Percentiles rank a stretch among this genome's conserved stretches.
Conservation (phyloP, 1,140 invertebrate species). For the Philotrypesis tridentata region DNA sequence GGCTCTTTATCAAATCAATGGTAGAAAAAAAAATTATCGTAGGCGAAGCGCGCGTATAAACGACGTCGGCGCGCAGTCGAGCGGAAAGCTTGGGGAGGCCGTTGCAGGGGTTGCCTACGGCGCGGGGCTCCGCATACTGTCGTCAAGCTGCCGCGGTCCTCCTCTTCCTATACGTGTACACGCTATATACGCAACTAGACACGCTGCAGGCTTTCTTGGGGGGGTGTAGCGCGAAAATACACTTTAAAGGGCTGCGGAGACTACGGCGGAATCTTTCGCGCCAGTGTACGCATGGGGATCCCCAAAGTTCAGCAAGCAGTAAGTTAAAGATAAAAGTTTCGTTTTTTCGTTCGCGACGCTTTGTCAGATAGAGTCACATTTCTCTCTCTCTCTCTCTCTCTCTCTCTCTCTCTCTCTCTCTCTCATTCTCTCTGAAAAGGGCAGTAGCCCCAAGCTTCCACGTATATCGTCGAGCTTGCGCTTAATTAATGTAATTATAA, state of each 20-base stretch:
- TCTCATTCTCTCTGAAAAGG: too few species aligned
- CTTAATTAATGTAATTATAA: slow-evolving; percentile 30
- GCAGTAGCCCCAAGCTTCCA: not conserved
- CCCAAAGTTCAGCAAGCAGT: too few species aligned
- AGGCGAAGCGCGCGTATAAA: not conserved
- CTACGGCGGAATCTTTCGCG: too few species aligned
- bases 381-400: too few species aligned
- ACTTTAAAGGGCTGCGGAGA: too few species aligned
- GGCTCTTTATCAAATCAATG: not conserved
- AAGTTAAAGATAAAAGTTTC: too few species aligned
- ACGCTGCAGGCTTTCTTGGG: slow-evolving; percentile 6
- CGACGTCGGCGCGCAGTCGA: not conserved
- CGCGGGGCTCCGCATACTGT: slow-evolving; percentile 33
- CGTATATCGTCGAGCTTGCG: not conserved
- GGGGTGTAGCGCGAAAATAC: slow-evolving; percentile 57
- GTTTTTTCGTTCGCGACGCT: too few species aligned
- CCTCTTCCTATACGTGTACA: slow-evolving; percentile 11
- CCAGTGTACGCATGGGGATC: too few species aligned
- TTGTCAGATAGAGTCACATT: too few species aligned
- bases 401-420: too few species aligned
- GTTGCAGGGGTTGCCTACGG: slow-evolving; percentile 7
- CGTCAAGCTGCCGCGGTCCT: slow-evolving; percentile 41
- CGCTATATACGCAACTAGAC: not conserved
- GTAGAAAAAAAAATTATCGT: not conserved
- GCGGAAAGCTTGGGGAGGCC: not conserved